A percentile compares a stretch with the other conserved stretches of the same genome.
phyloP scores from a whole-genome alignment of 1,140 invertebrate species.

The Belonocnema kinseyi region DNA sequence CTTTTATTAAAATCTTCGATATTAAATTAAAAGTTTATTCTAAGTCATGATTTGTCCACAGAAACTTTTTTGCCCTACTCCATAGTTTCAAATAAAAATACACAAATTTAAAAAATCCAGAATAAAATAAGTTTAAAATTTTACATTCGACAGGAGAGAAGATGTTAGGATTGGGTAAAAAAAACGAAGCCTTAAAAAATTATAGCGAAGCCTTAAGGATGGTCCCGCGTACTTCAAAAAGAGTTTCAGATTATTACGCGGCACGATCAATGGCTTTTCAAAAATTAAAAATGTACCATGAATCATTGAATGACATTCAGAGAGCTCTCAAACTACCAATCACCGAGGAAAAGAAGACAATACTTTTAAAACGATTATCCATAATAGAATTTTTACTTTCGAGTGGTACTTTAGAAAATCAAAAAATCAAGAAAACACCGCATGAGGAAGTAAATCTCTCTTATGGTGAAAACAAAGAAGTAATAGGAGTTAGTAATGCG shows the following conservation, averaged over 20 bases:
- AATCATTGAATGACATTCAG: not conserved
- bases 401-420: not conserved
- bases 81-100: too few relatives aligned
- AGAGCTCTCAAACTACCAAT: not conserved
- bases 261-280: not conserved
- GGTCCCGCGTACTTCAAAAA: not conserved
- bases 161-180: too few relatives aligned
- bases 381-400: not conserved
- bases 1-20: too few relatives aligned
- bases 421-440: not conserved
- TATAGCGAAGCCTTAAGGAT: not conserved
- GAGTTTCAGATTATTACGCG: not conserved
- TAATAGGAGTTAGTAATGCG: not conserved
- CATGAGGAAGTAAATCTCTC: not conserved
- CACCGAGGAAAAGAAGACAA: not conserved
- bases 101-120: too few relatives aligned
- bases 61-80: too few relatives aligned
- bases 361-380: not conserved
- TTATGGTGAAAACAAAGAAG: not conserved
- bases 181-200: not conserved
- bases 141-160: too few relatives aligned
- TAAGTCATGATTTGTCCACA: too few relatives aligned
- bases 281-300: not conserved
- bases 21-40: too few relatives aligned
- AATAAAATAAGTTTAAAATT: too few relatives aligned